Evolutionary conservation across 2,797 vertebrate species (phyloP).

Genomic region (Gastrophryne carolinensis): DNA sequence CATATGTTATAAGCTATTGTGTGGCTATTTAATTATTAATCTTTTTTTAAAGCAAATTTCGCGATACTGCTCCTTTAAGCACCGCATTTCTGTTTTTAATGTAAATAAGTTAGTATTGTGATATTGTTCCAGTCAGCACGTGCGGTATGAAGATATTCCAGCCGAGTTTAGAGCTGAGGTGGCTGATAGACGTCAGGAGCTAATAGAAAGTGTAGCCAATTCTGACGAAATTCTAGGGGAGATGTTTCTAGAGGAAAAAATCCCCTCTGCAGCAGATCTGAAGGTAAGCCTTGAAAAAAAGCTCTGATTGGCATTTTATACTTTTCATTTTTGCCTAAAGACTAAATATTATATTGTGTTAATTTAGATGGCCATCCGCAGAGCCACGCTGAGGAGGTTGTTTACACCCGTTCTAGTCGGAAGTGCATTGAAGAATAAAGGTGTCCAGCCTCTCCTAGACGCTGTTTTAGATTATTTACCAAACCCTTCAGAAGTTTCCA

Average conservation of each 20-base stretch:
- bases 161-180: conserved; percentile 77
- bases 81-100: too few species aligned
- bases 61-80: too few species aligned
- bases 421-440: conserved; percentile 95
- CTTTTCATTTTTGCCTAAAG: not conserved
- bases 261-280: conserved; percentile 78
- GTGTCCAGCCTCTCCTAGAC: conserved; percentile 88
- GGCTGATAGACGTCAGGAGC: conserved; percentile 79
- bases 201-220: conserved; percentile 91
- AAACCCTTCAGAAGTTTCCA: conserved; percentile 87
- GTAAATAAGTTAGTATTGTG: not conserved
- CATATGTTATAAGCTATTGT: too few species aligned
- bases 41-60: too few species aligned
- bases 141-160: conserved; percentile 83
- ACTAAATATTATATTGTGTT: not conserved
- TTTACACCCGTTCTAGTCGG: conserved; percentile 92
- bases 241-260: conserved; percentile 89
- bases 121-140: conserved; percentile 68
- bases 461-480: conserved; percentile 90
- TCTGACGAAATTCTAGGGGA: conserved; percentile 88
- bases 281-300: conserved; percentile 72
- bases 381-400: conserved; percentile 81
- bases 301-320: not conserved
- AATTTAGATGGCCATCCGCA: conserved; percentile 85
- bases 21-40: too few species aligned